Evolutionary conservation across 2,797 vertebrate species (phyloP), one percentile per base, ranked within the genome.

Genomic region (Acipenser oxyrinchus): DNA sequence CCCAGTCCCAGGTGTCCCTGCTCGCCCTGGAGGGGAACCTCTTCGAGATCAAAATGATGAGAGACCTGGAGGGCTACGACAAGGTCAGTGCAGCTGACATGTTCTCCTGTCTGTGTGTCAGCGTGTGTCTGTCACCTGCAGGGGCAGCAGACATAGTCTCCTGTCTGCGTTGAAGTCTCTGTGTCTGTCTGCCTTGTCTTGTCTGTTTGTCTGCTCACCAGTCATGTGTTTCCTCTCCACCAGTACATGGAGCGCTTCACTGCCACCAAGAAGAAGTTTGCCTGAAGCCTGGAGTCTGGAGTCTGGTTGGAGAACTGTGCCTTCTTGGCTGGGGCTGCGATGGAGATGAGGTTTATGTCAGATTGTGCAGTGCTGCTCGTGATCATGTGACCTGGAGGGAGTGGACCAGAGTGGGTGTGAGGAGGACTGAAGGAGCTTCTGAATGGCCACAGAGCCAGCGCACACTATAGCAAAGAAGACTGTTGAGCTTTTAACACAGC

Each of bases 201-300:
- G 18, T 51, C 51, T 66, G n/a, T 48, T 62, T 48, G 62, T 60
- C 6, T n/a, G 60, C 37, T 55, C 48, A 52, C 7, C 7, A 50
- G 64, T 62, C 60, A 65, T 48, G 51, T 64, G 66, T 66, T 73
- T 71, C 10, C 7, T 65, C 23, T 50, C 74, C 78, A 82, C 64
- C 77, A 99, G 95, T 99, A 99, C 80, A 97, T 97, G 95, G 96
- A 98, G 71, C 91, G 95, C 60, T 98, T 96, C 82, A 99, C 95
- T 3, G 95, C 95, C 69, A 98, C 92, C 37, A 96, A 95, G 88
- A 99, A 99, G 91, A 98, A 98, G 81, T 97, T 98, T 77, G 77
- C 90, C 13, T 99, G 90, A 97, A 74, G 2, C 48, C 58, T 53
- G 66, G 63, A 55, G 69, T 23, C 9, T 6, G 66, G 13, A 55